A percentile compares a stretch with the other conserved stretches of the same genome.
phyloP scores from a whole-genome alignment of 2,113 vertebrate genomes.

The Alligator mississippiensis region DNA sequence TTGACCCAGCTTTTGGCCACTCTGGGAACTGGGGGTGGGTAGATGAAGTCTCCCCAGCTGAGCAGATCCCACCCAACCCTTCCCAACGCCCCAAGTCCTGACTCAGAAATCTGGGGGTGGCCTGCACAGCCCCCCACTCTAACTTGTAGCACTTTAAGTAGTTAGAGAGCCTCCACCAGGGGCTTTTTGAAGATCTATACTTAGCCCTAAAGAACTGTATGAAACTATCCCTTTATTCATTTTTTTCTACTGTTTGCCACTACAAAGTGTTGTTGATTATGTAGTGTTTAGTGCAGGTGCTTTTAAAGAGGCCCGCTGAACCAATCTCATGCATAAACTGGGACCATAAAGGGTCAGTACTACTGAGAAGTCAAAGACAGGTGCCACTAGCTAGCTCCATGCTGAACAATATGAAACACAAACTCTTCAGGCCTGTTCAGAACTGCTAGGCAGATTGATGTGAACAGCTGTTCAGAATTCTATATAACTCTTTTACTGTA shows the following conservation, averaged over 20 bases:
- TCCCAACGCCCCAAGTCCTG: too few relatives aligned
- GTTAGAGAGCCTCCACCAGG: too few relatives aligned
- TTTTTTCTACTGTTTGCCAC: conserved; percentile 17
- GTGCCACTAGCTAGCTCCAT: conserved; percentile 57
- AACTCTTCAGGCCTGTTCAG: conserved; percentile 34
- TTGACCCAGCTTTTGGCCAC: too few relatives aligned
- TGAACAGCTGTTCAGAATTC: conserved; percentile 59
- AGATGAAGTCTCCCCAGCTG: too few relatives aligned
- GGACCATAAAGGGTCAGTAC: conserved; percentile 39
- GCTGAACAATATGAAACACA: conserved; percentile 51
- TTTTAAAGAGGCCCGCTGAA: conserved; percentile 48
- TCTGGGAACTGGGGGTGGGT: too few relatives aligned
- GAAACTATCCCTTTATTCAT: conserved; percentile 48
- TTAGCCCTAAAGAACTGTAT: too few relatives aligned
- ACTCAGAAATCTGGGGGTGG: too few relatives aligned
- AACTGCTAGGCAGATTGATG: conserved; percentile 55
- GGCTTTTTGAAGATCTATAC: too few relatives aligned
- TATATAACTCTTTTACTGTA: conserved; percentile 48
- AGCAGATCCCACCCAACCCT: too few relatives aligned
- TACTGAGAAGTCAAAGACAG: conserved; percentile 67
- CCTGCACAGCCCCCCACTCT: too few relatives aligned
- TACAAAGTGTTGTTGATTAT: conserved; percentile 16
- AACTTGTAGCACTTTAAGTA: too few relatives aligned
- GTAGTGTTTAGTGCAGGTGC: neutral
- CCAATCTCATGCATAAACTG: conserved; percentile 45